Evolutionary conservation across 2,797 vertebrate species (phyloP).

Genomic region (Sebastes jordani): DNA sequence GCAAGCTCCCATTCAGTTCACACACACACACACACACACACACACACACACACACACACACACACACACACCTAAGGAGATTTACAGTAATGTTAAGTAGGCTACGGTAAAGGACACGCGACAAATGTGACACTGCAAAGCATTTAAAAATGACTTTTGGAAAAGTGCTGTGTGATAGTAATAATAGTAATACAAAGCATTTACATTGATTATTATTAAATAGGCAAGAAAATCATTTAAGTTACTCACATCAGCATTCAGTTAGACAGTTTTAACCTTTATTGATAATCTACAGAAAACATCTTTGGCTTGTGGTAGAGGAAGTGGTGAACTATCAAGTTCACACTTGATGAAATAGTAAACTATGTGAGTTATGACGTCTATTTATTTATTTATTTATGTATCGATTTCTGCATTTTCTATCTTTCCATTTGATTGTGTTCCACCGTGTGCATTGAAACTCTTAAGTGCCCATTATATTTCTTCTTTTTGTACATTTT

Average conservation of each 20-base stretch:
- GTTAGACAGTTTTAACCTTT: background rate
- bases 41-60: background rate
- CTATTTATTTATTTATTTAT: conserved; percentile 31
- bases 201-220: conserved; percentile 1
- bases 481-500: conserved; percentile 40
- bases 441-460: conserved; percentile 70
- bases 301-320: background rate
- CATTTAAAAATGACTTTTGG: conserved; percentile 18
- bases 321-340: background rate
- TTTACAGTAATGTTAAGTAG: background rate
- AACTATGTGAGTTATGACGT: conserved; percentile 1
- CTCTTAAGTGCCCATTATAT: conserved; percentile 67
- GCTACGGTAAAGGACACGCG: background rate
- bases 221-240: background rate
- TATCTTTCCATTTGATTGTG: conserved; percentile 60
- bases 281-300: background rate
- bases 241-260: background rate
- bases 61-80: background rate
- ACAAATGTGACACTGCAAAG: background rate
- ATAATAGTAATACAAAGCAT: background rate
- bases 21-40: background rate
- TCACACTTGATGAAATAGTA: background rate
- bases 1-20: background rate
- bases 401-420: background rate
- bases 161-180: background rate